phyloP scores from a whole-genome alignment of 2,113 vertebrate species.

The Egretta garzetta region DNA sequence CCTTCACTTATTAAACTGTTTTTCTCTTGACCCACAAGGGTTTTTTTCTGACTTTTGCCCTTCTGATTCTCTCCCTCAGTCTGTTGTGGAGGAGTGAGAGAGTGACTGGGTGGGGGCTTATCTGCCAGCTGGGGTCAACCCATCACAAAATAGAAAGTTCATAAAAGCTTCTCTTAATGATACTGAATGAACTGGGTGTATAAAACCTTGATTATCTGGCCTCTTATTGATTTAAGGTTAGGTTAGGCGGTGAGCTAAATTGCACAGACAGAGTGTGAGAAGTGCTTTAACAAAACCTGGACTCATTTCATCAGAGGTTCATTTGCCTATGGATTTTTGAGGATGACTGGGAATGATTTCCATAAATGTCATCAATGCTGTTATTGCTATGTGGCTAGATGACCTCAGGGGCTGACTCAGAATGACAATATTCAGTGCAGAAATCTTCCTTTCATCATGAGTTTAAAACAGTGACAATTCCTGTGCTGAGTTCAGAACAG shows the following conservation, averaged over 20 bases:
- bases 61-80: neutral
- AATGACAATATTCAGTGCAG: neutral
- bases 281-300: neutral
- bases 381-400: neutral
- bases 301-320: neutral
- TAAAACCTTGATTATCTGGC: neutral
- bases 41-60: neutral
- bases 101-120: fast-evolving
- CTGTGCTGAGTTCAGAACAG: neutral
- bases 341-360: neutral
- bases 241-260: fast-evolving
- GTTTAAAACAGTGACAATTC: neutral
- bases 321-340: neutral
- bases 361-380: neutral
- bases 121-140: too few species aligned
- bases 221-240: neutral
- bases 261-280: neutral
- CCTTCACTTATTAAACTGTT: neutral
- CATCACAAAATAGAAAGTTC: neutral
- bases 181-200: neutral
- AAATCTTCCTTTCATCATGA: neutral
- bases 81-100: neutral
- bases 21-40: fast-evolving
- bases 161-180: neutral
- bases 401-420: neutral